Evolutionary conservation across 1,140 invertebrate species (phyloP), one percentile per base, ranked within the genome.

Genomic region (Drosophila tani): DNA sequence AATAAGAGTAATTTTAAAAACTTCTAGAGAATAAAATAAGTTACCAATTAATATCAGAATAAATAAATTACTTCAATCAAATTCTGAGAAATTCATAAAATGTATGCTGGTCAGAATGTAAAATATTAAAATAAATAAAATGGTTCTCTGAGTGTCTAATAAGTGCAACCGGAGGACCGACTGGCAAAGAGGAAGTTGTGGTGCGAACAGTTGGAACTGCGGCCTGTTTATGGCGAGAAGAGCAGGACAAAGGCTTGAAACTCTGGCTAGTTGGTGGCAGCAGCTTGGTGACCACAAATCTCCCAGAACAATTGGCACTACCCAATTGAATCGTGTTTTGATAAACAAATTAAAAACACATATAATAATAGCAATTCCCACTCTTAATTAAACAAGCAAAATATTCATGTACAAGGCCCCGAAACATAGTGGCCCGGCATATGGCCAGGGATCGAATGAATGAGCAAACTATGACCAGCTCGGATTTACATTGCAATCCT

Each of bases 301-400:
- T 50, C 53, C 41, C 38, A 51, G 35, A 49, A 35, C 19, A 60
- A 29, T 43, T 59, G 62, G 40, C 62, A 55, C 40, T 7, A 5
- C 5, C 14, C 14, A 17, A 35, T 21, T 21, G 21, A 38, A 67
- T 68, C 63, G 43, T 73, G 53, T 60, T 73, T 71, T 59, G 69
- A 73, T 43, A 73, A 73, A 51, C 45, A 73, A 71, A 73, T 58
- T 59, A 38, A 51, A 73, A 73, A 45, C 35, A 60, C n/a, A 58
- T 43, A 73, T 70, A 59, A 73, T 71, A 73, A 69, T 35, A 60
- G 38, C 67, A 60, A 71, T 73, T 73, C 47, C 47, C 67, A 51
- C 21, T 27, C 45, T 51, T 73, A 73, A 73, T 73, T 73, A 73
- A 73, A 73, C 69, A 59, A 43, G 67, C 38, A 43, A 71, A 71